Conservation (phyloP, 2,888 invertebrate species). For the Lagria hirta region DNA sequence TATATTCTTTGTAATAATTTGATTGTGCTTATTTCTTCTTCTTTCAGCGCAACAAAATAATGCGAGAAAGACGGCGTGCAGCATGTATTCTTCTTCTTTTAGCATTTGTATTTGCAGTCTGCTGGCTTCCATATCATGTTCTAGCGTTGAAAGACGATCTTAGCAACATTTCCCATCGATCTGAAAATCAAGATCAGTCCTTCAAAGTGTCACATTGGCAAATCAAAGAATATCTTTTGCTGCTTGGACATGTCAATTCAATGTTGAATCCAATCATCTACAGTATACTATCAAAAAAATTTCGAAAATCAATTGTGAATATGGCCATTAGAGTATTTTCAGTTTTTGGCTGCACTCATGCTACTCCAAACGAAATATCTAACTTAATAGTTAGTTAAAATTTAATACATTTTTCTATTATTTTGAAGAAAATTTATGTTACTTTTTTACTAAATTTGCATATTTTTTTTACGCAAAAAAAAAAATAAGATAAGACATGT, state of each 20-base stretch:
- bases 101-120: conserved; percentile 73
- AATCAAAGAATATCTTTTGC: conserved; percentile 65
- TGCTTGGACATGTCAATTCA: conserved; percentile 75
- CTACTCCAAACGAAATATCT: too few relatives aligned
- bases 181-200: too few relatives aligned
- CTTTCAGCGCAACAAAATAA: conserved; percentile 59
- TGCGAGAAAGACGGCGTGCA: conserved; percentile 71
- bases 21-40: not conserved
- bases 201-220: too few relatives aligned
- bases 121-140: conserved; percentile 79
- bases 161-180: conserved; percentile 32
- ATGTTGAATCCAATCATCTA: conserved; percentile 77
- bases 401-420: too few relatives aligned
- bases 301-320: too few relatives aligned
- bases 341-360: too few relatives aligned
- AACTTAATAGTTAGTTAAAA: too few relatives aligned
- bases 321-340: too few relatives aligned
- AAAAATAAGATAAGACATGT: too few relatives aligned
- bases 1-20: not conserved
- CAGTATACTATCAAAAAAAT: conserved; percentile 73
- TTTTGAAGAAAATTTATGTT: too few relatives aligned
- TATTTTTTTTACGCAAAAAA: too few relatives aligned
- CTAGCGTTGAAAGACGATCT: conserved; percentile 67
- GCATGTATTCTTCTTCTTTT: conserved; percentile 74
- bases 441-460: too few relatives aligned